Base-by-base conservation (phyloP, 2,797 vertebrate genomes). In the Amniataba percoides region DNA sequence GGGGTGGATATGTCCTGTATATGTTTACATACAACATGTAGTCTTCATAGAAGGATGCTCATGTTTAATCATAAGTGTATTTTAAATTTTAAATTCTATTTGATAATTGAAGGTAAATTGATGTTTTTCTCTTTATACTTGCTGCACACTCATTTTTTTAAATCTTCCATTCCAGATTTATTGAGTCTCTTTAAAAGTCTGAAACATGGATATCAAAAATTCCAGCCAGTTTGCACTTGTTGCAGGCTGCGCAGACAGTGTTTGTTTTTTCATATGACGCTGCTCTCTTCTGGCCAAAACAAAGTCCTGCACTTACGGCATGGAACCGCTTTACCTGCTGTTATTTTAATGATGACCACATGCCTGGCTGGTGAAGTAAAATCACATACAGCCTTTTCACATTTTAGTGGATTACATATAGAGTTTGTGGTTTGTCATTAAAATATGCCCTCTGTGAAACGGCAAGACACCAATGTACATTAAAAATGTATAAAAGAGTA, bases 211-310 rank as follows among this genome's bases (percentile, higher is more conserved):
- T 15, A n/a, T 46, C 40, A 21, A 15, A 40, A 56, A n/a, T 16
- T 12, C 2, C 3, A 23, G 21, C 21, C 36, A 23, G 21, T 51
- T 53, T 59, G 19, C 25, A n/a, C 16, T 56, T 16, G 0, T 19
- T 69, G 12, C 19, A 2, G 1, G 40, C 1, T 19, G 27, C 23
- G 8, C 16, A 4, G 7, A 2, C n/a, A 3, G 34, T 10, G 18
- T 23, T 5, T 27, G 14, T 64, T 11, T 40, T 40, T 9, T 16
- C 25, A 42, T 14, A 19, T 34, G 2, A 61, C 15, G 65, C 16
- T 4, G 60, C 85, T 60, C 71, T 61, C 83, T 72, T 59, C 57
- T 82, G 82, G 74, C 58, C 23, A 62, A 49, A 74, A 39, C 58
- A 3, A n/a, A 72, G 46, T 74, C 52, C 16, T 75, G 72, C 75